Percentiles rank a stretch among this genome's conserved stretches.
Evolutionary conservation across 1,140 invertebrate species (phyloP).

Genomic region (Macrobrachium nipponense): DNA sequence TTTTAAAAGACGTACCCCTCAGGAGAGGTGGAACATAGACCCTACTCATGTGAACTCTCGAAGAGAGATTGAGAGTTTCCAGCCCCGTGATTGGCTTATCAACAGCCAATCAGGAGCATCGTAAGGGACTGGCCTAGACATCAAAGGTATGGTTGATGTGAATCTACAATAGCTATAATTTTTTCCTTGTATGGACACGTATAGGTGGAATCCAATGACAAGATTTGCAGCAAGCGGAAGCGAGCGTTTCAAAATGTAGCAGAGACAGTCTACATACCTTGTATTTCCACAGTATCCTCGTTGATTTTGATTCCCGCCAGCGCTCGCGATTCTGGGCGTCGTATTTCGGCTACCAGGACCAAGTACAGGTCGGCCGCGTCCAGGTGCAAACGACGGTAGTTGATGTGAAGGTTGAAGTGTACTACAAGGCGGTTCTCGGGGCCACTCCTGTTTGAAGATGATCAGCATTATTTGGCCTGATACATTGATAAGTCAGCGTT

Average conservation of each 20-base stretch:
- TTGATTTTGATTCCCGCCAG: constrained; percentile 73
- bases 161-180: too few relatives aligned
- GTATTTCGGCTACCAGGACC: constrained; percentile 73
- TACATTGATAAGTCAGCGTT: background rate
- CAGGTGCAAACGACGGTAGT: constrained; percentile 73
- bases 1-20: too few relatives aligned
- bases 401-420: constrained; percentile 80
- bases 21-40: too few relatives aligned
- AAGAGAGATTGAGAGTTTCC: too few relatives aligned
- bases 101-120: too few relatives aligned
- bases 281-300: constrained; percentile 76
- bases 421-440: constrained; percentile 77
- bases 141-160: too few relatives aligned
- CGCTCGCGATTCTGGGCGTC: constrained; percentile 68
- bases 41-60: too few relatives aligned
- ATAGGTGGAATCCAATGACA: background rate
- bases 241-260: background rate
- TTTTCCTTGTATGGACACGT: too few relatives aligned
- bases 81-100: too few relatives aligned
- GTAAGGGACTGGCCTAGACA: too few relatives aligned
- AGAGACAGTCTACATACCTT: constrained; percentile 65
- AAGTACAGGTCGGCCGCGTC: constrained; percentile 72
- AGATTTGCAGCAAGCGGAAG: background rate
- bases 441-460: constrained; percentile 69
- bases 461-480: background rate